phyloP scores from a whole-genome alignment of 2,113 vertebrate genomes.

The Mobula birostris region DNA sequence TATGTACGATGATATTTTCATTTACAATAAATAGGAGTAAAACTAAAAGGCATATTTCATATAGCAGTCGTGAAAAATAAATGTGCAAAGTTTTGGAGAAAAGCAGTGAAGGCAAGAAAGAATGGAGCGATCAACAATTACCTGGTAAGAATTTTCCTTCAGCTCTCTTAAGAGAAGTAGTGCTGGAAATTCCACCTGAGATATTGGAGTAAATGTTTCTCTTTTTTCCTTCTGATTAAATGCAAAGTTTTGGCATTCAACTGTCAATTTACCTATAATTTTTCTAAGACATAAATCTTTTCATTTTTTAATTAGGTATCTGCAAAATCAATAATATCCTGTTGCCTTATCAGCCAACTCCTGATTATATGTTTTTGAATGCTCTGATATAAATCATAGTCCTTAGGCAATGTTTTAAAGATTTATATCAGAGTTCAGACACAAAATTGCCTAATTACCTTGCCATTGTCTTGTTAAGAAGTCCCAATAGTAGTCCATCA shows the following conservation, averaged over 20 bases:
- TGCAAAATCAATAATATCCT: not conserved
- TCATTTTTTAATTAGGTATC: not conserved
- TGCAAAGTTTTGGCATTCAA: not conserved
- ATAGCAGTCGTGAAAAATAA: no score
- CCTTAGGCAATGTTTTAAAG: slow-evolving; percentile 4
- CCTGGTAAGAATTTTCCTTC: no score
- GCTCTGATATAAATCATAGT: not conserved
- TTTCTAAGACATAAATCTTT: not conserved
- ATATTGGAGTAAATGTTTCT: not conserved
- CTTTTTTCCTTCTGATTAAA: not conserved
- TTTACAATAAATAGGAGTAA: no score
- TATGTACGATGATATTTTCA: no score
- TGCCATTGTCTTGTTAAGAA: not conserved
- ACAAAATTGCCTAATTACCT: not conserved
- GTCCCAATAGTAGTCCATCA: not conserved
- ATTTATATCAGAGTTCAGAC: not conserved
- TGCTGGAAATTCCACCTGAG: not conserved
- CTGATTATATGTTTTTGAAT: not conserved
- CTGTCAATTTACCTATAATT: not conserved
- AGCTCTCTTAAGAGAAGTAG: not conserved
- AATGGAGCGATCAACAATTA: no score
- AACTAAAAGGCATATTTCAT: no score
- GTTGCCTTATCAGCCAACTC: not conserved
- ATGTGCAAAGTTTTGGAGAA: no score
- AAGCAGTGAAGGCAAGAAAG: no score